phyloP scores from a whole-genome alignment of 53 echinoderm and acorn worm species.

The Henricia sp. region DNA sequence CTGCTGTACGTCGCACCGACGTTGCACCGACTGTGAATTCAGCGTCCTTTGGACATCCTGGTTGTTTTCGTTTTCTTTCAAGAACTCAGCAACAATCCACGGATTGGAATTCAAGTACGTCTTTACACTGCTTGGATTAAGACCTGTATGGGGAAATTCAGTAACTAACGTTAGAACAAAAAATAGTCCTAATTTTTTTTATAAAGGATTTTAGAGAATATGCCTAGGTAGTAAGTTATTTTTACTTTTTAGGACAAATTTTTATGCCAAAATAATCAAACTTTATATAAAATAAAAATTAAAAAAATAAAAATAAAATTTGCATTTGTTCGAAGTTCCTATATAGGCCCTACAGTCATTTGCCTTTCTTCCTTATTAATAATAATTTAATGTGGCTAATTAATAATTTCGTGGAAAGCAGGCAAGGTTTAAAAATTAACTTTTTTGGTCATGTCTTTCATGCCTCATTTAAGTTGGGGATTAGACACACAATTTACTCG shows the following conservation, averaged over 20 bases:
- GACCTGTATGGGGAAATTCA: background rate
- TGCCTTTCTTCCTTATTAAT: no score
- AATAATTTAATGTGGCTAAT: no score
- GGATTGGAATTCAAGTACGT: conserved; percentile 69
- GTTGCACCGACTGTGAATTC: background rate
- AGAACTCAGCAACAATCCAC: conserved; percentile 78
- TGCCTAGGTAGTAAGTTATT: background rate
- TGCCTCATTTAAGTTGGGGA: no score
- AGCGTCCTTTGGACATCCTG: conserved; percentile 72
- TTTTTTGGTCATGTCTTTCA: no score
- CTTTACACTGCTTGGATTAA: conserved; percentile 71
- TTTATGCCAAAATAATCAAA: background rate
- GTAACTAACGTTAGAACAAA: no score
- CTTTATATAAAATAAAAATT: background rate
- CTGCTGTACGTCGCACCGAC: background rate
- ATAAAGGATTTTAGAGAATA: background rate
- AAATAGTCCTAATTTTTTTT: background rate
- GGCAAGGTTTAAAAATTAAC: no score
- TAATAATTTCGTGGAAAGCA: no score
- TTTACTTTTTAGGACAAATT: background rate
- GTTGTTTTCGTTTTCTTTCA: conserved; percentile 58
- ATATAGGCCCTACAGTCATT: no score
- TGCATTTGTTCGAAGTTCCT: no score
- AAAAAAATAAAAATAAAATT: no score
- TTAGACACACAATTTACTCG: no score